Evolutionary conservation across 2,797 vertebrate species (phyloP).

Genomic region (Mormyrus proboscirostris): DNA sequence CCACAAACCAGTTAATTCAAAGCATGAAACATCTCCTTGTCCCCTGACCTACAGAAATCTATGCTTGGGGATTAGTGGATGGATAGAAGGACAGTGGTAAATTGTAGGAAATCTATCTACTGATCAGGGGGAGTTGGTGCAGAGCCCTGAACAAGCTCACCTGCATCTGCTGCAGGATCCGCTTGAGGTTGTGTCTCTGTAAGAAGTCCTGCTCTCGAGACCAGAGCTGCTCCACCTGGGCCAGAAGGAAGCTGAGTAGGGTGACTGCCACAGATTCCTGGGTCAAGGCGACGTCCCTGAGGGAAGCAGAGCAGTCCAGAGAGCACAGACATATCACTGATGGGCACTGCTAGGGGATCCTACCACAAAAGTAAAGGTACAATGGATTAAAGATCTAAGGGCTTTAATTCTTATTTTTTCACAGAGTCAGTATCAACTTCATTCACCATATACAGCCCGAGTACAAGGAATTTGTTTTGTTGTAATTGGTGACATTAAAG

Average conservation of each 20-base stretch:
- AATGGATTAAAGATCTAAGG: not conserved
- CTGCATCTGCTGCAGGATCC: constrained; percentile 87
- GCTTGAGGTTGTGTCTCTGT: constrained; percentile 88
- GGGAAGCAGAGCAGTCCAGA: not conserved
- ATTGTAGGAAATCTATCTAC: not conserved
- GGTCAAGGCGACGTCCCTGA: constrained; percentile 82
- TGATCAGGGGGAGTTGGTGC: not conserved
- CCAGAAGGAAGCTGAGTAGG: constrained; percentile 77
- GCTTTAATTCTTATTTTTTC: not conserved
- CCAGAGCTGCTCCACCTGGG: constrained; percentile 82
- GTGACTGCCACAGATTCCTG: constrained; percentile 81
- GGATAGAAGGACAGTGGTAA: not conserved
- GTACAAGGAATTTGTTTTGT: not conserved
- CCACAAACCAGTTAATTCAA: not conserved
- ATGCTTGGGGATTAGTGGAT: not conserved
- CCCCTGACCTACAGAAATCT: not conserved
- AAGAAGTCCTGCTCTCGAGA: constrained; percentile 86
- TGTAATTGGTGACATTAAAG: not conserved
- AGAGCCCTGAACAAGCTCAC: constrained; percentile 50
- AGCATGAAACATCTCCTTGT: not conserved
- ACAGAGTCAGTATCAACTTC: not conserved
- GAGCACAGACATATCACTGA: not conserved
- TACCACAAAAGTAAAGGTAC: not conserved
- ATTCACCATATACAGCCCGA: not conserved
- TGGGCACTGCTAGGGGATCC: not conserved